Evolutionary conservation across 2,797 vertebrate species (phyloP).

Genomic region (Arctocebus calabarensis): DNA sequence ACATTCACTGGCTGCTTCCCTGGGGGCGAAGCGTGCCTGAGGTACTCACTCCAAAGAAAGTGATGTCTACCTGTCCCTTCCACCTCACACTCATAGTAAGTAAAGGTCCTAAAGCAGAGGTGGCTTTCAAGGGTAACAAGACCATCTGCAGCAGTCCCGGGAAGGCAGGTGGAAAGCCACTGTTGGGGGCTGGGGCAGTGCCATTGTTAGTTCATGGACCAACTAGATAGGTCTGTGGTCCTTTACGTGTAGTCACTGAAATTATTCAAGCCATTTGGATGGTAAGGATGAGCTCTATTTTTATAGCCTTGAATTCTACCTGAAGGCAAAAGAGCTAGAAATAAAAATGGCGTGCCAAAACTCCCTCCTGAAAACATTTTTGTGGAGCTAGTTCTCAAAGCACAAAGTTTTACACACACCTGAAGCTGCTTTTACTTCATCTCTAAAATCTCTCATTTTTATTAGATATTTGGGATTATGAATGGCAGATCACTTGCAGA

Average conservation of each 20-base stretch:
- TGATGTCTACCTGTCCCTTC: neutral
- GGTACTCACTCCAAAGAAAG: neutral
- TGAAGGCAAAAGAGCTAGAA: neutral
- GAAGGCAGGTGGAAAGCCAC: neutral
- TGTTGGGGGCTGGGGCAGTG: neutral
- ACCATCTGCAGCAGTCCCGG: neutral
- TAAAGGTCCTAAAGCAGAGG: neutral
- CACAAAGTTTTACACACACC: constrained; percentile 44
- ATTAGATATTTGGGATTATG: constrained; percentile 17
- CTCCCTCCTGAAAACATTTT: constrained; percentile 35
- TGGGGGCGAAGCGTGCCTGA: neutral
- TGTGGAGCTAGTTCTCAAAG: neutral
- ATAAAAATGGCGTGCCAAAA: constrained; percentile 10
- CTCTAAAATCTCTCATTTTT: constrained; percentile 59
- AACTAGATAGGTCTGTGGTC: neutral
- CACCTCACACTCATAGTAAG: neutral
- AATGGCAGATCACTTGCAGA: constrained; percentile 9
- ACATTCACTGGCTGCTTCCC: neutral
- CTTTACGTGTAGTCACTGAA: neutral
- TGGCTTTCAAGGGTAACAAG: neutral
- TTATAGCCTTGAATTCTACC: neutral
- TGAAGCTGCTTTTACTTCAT: constrained; percentile 48
- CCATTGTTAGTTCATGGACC: neutral
- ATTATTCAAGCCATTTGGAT: neutral
- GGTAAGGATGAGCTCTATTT: neutral